These are phyloP conservation scores for Columba livia DNA, from an alignment of 2,113 vertebrate species.

Conservation along the genomic window DNA sequence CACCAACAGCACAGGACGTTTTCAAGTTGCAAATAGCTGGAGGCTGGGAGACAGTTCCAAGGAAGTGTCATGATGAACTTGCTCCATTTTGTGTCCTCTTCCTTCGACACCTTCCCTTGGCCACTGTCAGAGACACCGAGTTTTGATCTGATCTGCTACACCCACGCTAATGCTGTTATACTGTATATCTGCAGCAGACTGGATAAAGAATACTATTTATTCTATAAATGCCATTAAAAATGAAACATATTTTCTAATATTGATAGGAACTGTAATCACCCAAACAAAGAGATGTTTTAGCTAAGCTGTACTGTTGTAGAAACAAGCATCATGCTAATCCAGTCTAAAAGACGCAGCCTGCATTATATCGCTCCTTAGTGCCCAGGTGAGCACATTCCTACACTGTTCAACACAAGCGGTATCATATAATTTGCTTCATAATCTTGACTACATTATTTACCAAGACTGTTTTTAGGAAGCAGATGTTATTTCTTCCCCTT, in stretches of 20 bases:
- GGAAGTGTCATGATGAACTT: neutral
- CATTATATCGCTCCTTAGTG: neutral
- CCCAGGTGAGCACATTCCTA: neutral
- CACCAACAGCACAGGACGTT: neutral
- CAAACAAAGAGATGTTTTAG: neutral
- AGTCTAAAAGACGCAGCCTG: neutral
- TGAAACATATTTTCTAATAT: neutral
- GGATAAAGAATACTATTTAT: neutral
- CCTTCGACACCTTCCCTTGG: neutral
- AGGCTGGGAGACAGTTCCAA: neutral
- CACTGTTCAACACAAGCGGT: neutral
- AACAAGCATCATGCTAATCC: neutral
- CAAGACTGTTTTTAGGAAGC: neutral
- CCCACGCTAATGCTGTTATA: neutral
- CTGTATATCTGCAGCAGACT: neutral
- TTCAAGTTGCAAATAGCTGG: neutral
- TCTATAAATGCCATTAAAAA: neutral
- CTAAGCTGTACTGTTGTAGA: neutral
- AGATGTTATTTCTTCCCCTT: neutral
- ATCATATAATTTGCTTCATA: neutral
- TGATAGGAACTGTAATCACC: neutral
- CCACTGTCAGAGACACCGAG: neutral
- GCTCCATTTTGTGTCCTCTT: neutral
- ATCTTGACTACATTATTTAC: neutral
- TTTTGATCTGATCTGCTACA: fast-evolving